Base-by-base conservation (phyloP, 1,140 invertebrate genomes). In the Hetaerina americana region DNA sequence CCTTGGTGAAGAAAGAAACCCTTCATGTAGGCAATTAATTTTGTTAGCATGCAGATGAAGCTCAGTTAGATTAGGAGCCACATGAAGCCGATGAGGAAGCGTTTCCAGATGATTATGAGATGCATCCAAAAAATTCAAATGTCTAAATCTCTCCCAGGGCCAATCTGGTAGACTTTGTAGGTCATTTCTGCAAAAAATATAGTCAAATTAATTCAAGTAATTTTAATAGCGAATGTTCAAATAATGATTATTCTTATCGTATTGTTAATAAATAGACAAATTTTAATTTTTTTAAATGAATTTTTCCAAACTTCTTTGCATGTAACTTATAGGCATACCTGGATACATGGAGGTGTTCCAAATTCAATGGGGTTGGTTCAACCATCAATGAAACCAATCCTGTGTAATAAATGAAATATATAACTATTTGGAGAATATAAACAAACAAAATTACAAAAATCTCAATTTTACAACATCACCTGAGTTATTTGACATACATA, bases 21-120 rank as follows among this genome's bases (percentile, higher is more conserved):
- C 91, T 57, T 87, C 86, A 10, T 90, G 90, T 70, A 93, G 79
- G 12, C 82, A 82, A 70, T 89, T 87, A 72, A 93, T 82, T 72
- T 87, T 88, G 78, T 93, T 93, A 78, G 90, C 89, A 77, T 93
- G 90, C 28, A 93, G 80, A 66, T 90, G 87, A 15, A 92, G 76
- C 78, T 90, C 88, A 88, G 87, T 49, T 92, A 80, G 15, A 88
- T 88, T 69, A 88, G 27, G 68, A 27, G 79, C 73, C 86, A 84
- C 2, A 77, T 74, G 67, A 85, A 81, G 69, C 89, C 83, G 0
- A 90, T 89, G 76, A 89, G 40, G 40, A 5, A 92, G 80, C 5
- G 85, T 84, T 27, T 85, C 85, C 67, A 93, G 77, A 27, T 84
- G 81, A 77, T 94, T 93, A 78, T 92, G 89, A 28, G 88, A 89